A percentile compares a stretch with the other conserved stretches of the same genome.
phyloP scores from a whole-genome alignment of 2,888 invertebrate species.

The Amphipoea oculea region DNA sequence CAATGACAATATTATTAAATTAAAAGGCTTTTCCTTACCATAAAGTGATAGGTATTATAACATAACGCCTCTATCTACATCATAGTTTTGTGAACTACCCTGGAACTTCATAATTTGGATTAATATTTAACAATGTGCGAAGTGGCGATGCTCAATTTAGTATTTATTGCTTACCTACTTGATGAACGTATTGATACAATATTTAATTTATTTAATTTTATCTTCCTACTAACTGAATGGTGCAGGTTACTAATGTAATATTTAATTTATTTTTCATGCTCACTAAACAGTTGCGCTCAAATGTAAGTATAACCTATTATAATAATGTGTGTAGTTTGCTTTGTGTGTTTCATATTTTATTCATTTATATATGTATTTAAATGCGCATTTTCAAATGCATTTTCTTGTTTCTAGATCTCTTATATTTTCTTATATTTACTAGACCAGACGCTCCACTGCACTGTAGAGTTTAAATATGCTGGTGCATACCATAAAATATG shows the following conservation, averaged over 20 bases:
- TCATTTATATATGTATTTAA: background rate
- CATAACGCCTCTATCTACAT: background rate
- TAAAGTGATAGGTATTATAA: too few species aligned
- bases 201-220: background rate
- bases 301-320: slow-evolving; percentile 83
- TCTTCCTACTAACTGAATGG: slow-evolving; percentile 13
- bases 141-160: slow-evolving; percentile 45
- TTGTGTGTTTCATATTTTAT: background rate
- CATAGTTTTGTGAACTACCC: background rate
- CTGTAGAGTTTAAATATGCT: slow-evolving; percentile 8
- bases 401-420: background rate
- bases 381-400: background rate
- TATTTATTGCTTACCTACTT: background rate
- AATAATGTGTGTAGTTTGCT: background rate
- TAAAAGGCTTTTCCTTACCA: background rate
- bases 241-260: slow-evolving; percentile 64
- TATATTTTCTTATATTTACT: background rate
- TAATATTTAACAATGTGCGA: slow-evolving; percentile 15
- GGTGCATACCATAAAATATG: slow-evolving; percentile 28
- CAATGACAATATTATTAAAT: background rate
- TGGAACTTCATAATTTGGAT: slow-evolving; percentile 7
- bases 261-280: slow-evolving; percentile 81
- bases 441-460: slow-evolving; percentile 1
- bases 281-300: slow-evolving; percentile 85
- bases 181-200: background rate